Base-by-base conservation (phyloP, 2,113 vertebrate species). In the Zingel zingel region DNA sequence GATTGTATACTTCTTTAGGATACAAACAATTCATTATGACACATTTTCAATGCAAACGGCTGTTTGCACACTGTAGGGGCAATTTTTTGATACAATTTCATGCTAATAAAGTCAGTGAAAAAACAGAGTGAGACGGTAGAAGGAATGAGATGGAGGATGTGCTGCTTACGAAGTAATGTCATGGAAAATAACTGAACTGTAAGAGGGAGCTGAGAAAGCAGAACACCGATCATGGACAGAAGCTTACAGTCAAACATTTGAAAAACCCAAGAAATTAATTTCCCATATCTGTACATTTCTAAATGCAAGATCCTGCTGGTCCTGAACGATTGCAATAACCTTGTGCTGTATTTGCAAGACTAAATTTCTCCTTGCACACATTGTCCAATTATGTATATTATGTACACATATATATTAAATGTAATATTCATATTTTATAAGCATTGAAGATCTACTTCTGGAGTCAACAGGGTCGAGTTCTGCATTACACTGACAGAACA, bases 61-160 rank as follows among this genome's bases (percentile, higher is more conserved):
- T 61, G 51, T 19, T 61, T 66, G 25, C n/a, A 62, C 48, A 69
- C 64, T 51, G 51, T 11, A n/a, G 27, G 30, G 45, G 18, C 12
- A 48, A 14, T 54, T 76, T 72, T 70, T 27, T 18, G n/a, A 47
- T 8, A 21, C 45, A 69, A 59, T 43, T 65, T 79, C 21, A 73
- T 77, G 50, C 25, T 7, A 18, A 61, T 50, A 18, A 59, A 79
- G 57, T 76, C 19, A 15, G 54, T 53, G 47, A 61, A 43, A 23
- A 43, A 16, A 39, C 45, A 69, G 54, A 64, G 27, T 33, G 59
- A 53, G 50, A 58, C 10, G 15, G 65, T 21, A 66, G 77, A 67
- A 74, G 68, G 14, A 51, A 45, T 72, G 67, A 70, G 51, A 72
- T 56, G 70, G 57, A 64, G 54, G 21, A 48, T 57, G 19, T 4